Base-by-base conservation (phyloP, 2,797 vertebrate species). In the Oryzias dopingdopingensis region DNA sequence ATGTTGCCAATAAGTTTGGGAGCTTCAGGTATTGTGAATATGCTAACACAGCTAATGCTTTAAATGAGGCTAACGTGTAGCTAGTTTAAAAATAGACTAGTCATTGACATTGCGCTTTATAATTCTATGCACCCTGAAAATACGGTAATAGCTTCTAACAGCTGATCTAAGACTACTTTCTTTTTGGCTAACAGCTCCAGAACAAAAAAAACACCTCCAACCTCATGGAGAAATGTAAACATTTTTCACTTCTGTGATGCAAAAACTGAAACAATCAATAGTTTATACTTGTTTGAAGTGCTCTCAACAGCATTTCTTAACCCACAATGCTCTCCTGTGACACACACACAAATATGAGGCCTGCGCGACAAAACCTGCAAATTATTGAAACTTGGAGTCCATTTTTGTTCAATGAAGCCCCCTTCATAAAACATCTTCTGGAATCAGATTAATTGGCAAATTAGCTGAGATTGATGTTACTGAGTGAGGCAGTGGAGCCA, bases 381-480 rank as follows among this genome's bases (percentile, higher is more conserved):
- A 74, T 66, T 52, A 49, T 47, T 56, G 42, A 49, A 37, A 74
- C 52, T 1, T 32, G 49, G 63, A 71, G 53, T 62, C 44, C 44
- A 56, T 68, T 59, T 64, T 26, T 15, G 42, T 53, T 52, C 59
- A 80, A 76, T 50, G 57, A 64, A 62, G 32, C n/a, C 49, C 70
- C 63, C 70, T 70, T 59, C 76, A 82, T 78, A 59, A 78, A 62
- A 79, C 72, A 71, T 76, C 56, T 56, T 70, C 56, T 77, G 55
- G 65, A 85, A 77, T 86, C 49, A 66, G 75, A 89, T 88, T 74
- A 81, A 87, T 86, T 77, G 53, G 42, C 32, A 80, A 84, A 89
- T 86, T 73, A 88, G 71, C 46, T 49, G 48, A 56, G 65, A 71
- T 67, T 75, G 74, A 79, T 86, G 69, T 73, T 60, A 52, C 18